These are phyloP conservation scores for Hippocampus zosterae DNA, from an alignment of 2,113 vertebrate genomes.

Conservation along the genomic window DNA sequence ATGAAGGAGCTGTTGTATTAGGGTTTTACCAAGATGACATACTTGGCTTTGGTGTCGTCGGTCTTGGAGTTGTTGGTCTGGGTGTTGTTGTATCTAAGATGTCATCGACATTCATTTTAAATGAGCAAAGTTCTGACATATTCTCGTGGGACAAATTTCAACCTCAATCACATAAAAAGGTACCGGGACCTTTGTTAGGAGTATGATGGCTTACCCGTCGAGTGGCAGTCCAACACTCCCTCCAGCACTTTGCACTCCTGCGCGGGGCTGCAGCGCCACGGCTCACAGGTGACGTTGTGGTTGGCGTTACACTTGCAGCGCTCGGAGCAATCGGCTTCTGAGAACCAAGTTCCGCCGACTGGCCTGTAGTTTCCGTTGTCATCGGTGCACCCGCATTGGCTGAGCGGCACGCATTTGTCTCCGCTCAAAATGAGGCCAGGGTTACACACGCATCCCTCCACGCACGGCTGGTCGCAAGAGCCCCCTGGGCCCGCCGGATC, in stretches of 20 bases:
- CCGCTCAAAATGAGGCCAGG: slow-evolving; percentile 73
- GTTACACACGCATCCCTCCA: slow-evolving; percentile 78
- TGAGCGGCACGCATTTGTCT: slow-evolving; percentile 74
- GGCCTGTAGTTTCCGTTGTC: slow-evolving; percentile 71
- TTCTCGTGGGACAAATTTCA: too few species aligned
- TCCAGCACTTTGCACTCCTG: slow-evolving; percentile 79
- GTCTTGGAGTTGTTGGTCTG: background rate
- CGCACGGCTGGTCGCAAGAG: slow-evolving; percentile 70
- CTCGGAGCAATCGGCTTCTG: slow-evolving; percentile 68
- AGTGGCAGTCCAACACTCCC: slow-evolving; percentile 80
- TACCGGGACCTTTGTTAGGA: background rate
- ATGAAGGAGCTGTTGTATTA: background rate
- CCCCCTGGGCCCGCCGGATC: slow-evolving; percentile 28
- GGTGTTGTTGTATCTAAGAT: background rate
- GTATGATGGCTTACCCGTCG: slow-evolving; percentile 66
- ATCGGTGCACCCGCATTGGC: slow-evolving; percentile 78
- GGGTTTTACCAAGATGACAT: background rate
- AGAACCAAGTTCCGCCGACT: slow-evolving; percentile 81
- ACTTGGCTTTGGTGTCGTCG: slow-evolving; percentile 34
- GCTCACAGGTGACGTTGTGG: slow-evolving; percentile 64
- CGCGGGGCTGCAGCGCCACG: slow-evolving; percentile 78
- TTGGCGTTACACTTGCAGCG: slow-evolving; percentile 74
- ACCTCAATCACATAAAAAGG: too few species aligned
- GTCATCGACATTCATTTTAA: background rate
- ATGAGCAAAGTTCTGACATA: too few species aligned